A percentile compares a stretch with the other conserved stretches of the same genome.
These are phyloP conservation scores for Raja brachyura DNA, from an alignment of 2,113 vertebrate species.

Conservation along the genomic window DNA sequence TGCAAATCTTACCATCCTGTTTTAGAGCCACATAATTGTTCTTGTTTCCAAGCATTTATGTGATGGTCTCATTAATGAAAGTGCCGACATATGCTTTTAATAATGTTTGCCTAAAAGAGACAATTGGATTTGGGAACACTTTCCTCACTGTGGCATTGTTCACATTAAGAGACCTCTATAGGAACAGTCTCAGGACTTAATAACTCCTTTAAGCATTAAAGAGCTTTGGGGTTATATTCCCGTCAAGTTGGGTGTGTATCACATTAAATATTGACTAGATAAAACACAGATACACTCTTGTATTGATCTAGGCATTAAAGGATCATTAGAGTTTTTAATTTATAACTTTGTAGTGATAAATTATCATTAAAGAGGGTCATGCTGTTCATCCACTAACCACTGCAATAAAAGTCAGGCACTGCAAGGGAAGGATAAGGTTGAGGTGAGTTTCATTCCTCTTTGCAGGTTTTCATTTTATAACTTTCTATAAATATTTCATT, in stretches of 20 bases:
- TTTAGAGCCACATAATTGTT: not conserved
- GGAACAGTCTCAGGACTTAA: slow-evolving; percentile 7
- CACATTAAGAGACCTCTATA: not conserved
- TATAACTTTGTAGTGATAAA: slow-evolving; percentile 50
- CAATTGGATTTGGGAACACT: slow-evolving; percentile 8
- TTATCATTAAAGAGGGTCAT: slow-evolving; percentile 48
- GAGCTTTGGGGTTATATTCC: slow-evolving; percentile 32
- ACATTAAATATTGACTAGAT: slow-evolving; percentile 47
- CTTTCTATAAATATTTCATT: not conserved
- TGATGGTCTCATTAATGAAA: not conserved
- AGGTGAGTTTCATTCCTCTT: slow-evolving; percentile 15
- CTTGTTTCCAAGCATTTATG: not conserved
- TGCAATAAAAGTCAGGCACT: slow-evolving; percentile 28
- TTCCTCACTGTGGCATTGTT: not conserved
- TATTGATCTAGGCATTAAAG: slow-evolving; percentile 56
- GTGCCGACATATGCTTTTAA: not conserved
- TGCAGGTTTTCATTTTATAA: not conserved
- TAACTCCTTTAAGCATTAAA: slow-evolving; percentile 38
- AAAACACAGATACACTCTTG: slow-evolving; percentile 44
- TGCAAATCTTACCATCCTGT: not conserved
- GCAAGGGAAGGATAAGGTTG: not conserved
- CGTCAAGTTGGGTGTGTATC: slow-evolving; percentile 25
- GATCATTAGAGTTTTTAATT: slow-evolving; percentile 51
- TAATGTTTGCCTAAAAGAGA: not conserved
- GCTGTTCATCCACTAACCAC: slow-evolving; percentile 31